Evolutionary conservation across 2,888 invertebrate species (phyloP).

Genomic region (Acleris holmiana): DNA sequence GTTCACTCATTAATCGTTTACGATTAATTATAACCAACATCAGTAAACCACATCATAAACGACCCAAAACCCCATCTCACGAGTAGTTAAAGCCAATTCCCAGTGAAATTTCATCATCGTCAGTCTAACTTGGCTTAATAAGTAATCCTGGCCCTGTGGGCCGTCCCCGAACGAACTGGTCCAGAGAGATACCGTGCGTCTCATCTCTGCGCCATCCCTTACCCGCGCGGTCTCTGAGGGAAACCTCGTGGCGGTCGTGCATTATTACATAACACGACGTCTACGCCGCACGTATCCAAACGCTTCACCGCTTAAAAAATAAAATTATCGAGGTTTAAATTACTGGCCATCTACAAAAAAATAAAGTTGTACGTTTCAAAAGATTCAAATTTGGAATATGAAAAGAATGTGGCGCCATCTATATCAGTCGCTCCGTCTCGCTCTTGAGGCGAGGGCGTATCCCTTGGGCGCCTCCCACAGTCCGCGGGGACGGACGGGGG

Average conservation of each 20-base stretch:
- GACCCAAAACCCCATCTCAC: slow-evolving; percentile 72
- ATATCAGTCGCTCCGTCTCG: slow-evolving; percentile 68
- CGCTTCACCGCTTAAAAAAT: slow-evolving; percentile 35
- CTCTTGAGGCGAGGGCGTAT: slow-evolving; percentile 85
- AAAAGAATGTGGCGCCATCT: slow-evolving; percentile 74
- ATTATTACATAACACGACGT: slow-evolving; percentile 60
- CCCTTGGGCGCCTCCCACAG: slow-evolving; percentile 81
- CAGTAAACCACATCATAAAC: slow-evolving; percentile 57
- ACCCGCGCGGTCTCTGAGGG: slow-evolving; percentile 74
- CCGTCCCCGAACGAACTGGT: slow-evolving; percentile 70
- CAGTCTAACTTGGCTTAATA: slow-evolving; percentile 80
- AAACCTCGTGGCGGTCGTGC: slow-evolving; percentile 61
- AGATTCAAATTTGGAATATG: slow-evolving; percentile 43
- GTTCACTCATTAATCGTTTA: not conserved
- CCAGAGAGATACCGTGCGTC: slow-evolving; percentile 74
- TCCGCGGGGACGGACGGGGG: slow-evolving; percentile 82
- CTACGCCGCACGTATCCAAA: slow-evolving; percentile 48
- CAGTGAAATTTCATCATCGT: slow-evolving; percentile 84
- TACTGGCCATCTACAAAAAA: slow-evolving; percentile 27
- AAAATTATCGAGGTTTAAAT: slow-evolving; percentile 44
- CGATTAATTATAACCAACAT: slow-evolving; percentile 1
- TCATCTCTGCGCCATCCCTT: slow-evolving; percentile 71
- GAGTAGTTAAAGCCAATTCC: slow-evolving; percentile 80
- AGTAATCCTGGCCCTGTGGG: slow-evolving; percentile 75
- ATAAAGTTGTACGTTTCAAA: slow-evolving; percentile 18